Conservation (phyloP, 2,888 invertebrate genomes). For the Tinea semifulvella region DNA sequence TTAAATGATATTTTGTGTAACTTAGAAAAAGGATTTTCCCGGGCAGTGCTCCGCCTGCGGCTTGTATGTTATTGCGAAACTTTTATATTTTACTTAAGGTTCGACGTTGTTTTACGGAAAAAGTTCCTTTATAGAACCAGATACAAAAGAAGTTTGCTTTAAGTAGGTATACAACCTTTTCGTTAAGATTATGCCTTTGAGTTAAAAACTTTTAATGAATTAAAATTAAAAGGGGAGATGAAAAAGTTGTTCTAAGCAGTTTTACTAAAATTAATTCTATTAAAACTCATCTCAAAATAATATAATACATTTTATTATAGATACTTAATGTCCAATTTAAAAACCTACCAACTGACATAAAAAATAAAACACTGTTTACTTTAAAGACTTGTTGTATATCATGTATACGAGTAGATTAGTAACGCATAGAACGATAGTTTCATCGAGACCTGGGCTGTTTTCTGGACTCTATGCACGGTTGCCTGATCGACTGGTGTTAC, state of each 20-base stretch:
- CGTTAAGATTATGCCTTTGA: slow-evolving; percentile 50
- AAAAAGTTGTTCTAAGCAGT: slow-evolving; percentile 3
- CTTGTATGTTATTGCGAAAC: slow-evolving; percentile 60
- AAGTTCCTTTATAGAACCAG: slow-evolving; percentile 56
- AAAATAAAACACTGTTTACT: too few relatives aligned
- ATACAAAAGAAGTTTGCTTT: slow-evolving; percentile 57
- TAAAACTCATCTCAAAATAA: too few relatives aligned
- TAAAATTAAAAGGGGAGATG: slow-evolving; percentile 39
- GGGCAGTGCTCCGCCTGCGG: slow-evolving; percentile 51
- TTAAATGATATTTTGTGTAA: slow-evolving; percentile 16
- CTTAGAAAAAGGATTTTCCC: slow-evolving; percentile 44
- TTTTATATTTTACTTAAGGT: slow-evolving; percentile 62
- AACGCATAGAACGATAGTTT: too few relatives aligned
- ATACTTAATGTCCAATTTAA: too few relatives aligned
- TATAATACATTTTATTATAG: too few relatives aligned
- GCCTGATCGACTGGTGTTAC: too few relatives aligned
- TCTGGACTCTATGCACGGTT: too few relatives aligned
- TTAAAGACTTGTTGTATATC: too few relatives aligned
- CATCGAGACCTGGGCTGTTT: too few relatives aligned
- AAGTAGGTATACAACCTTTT: slow-evolving; percentile 58
- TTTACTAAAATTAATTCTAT: slow-evolving; percentile 8
- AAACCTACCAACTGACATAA: too few relatives aligned
- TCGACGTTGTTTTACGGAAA: slow-evolving; percentile 60
- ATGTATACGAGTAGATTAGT: too few relatives aligned
- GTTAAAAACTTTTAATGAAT: slow-evolving; percentile 61